Percentiles rank a stretch among this genome's conserved stretches.
These are phyloP conservation scores for Anoura caudifer DNA, from an alignment of 2,113 vertebrate genomes.

Conservation along the genomic window DNA sequence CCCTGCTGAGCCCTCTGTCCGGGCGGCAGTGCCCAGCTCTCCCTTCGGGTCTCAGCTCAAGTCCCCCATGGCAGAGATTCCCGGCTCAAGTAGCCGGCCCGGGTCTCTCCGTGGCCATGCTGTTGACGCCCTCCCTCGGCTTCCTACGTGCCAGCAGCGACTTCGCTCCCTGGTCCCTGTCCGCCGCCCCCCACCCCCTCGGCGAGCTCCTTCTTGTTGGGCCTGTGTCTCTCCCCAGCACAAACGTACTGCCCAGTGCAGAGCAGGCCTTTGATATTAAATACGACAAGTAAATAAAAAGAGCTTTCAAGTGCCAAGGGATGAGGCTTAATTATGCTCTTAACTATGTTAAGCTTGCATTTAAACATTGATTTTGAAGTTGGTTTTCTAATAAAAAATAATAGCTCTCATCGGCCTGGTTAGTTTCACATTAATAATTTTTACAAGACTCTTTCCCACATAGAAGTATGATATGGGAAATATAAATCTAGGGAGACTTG, in stretches of 20 bases:
- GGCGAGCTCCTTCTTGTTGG: not conserved
- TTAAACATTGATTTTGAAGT: slow-evolving; percentile 59
- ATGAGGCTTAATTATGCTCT: slow-evolving; percentile 43
- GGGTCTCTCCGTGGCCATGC: not conserved
- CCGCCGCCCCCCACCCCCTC: not conserved
- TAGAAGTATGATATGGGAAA: not conserved
- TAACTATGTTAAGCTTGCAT: not conserved
- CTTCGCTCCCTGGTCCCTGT: not conserved
- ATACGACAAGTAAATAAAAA: slow-evolving; percentile 20
- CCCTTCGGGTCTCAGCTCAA: not conserved
- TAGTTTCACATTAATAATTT: slow-evolving; percentile 60
- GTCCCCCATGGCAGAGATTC: not conserved
- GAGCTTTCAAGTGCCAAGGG: slow-evolving; percentile 52
- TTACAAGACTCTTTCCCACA: slow-evolving; percentile 67
- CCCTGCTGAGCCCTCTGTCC: not conserved
- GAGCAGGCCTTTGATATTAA: not conserved
- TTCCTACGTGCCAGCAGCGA: not conserved
- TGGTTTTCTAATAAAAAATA: slow-evolving; percentile 67
- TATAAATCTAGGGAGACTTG: not conserved
- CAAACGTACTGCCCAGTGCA: not conserved
- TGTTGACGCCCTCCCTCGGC: not conserved
- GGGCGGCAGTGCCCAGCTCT: not conserved
- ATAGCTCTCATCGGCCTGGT: slow-evolving; percentile 55
- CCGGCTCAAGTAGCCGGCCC: not conserved
- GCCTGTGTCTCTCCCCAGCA: too few species aligned